These are phyloP conservation scores for Trachelus troglodyta DNA, from an alignment of 2,888 invertebrate species.

Conservation along the genomic window DNA sequence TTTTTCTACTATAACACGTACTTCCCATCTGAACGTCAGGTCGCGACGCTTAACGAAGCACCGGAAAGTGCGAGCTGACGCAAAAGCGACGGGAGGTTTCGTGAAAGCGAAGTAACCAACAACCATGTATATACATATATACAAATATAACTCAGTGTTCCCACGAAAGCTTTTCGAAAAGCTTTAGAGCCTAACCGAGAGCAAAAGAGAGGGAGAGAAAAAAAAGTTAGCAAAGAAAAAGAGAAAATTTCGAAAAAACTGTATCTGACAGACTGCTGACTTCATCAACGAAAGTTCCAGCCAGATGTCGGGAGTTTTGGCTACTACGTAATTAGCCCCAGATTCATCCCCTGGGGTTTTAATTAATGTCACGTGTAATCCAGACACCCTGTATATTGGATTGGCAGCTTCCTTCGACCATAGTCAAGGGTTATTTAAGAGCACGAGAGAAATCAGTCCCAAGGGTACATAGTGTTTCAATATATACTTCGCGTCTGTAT, in stretches of 20 bases:
- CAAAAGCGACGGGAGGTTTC: constrained; percentile 19
- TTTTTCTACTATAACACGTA: neutral
- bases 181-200: neutral
- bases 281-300: neutral
- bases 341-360: constrained; percentile 17
- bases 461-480: neutral
- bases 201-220: neutral
- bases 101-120: neutral
- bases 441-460: constrained; percentile 21
- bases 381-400: constrained; percentile 27
- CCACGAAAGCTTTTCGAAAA: constrained; percentile 15
- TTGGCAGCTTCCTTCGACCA: constrained; percentile 28
- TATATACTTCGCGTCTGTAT: too few species aligned
- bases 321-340: neutral
- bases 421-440: constrained; percentile 23
- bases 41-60: constrained; percentile 5
- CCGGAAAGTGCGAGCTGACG: neutral
- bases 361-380: constrained; percentile 30
- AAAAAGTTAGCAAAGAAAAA: neutral
- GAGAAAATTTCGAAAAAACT: neutral
- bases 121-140: constrained; percentile 2
- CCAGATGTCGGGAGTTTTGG: neutral
- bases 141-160: constrained; percentile 4
- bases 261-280: neutral
- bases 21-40: neutral